Conservation (phyloP, 2,113 vertebrate species). For the Varanus komodoensis region DNA sequence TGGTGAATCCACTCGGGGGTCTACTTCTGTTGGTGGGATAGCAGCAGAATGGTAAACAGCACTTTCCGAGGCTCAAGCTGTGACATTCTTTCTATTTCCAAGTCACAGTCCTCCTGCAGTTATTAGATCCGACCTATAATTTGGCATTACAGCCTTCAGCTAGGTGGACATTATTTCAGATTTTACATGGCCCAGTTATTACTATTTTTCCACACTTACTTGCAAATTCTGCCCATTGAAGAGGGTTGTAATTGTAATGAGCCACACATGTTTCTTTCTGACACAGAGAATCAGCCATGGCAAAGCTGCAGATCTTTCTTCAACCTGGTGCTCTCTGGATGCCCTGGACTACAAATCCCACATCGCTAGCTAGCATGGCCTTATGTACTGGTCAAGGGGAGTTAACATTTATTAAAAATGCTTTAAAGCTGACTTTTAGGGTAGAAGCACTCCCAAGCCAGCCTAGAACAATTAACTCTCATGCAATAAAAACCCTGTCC, state of each 20-base stretch:
- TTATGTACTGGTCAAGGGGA: too few relatives aligned
- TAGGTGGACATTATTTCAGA: neutral
- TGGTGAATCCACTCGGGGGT: conserved; percentile 36
- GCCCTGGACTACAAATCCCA: too few relatives aligned
- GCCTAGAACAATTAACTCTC: too few relatives aligned
- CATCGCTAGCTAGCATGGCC: too few relatives aligned
- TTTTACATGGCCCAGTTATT: conserved; percentile 26
- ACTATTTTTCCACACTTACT: neutral
- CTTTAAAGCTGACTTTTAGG: too few relatives aligned
- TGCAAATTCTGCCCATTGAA: neutral
- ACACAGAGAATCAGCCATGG: neutral
- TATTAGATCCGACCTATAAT: conserved; percentile 55
- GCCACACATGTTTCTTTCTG: neutral
- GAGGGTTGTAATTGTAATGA: neutral
- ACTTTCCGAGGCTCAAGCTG: conserved; percentile 54
- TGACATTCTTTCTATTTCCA: conserved; percentile 72
- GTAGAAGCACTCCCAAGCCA: too few relatives aligned
- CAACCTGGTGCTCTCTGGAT: too few relatives aligned
- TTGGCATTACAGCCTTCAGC: conserved; percentile 41
- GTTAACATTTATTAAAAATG: too few relatives aligned
- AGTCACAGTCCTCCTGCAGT: conserved; percentile 58
- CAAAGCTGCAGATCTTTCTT: neutral
- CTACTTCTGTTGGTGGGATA: conserved; percentile 56
- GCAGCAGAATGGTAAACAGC: conserved; percentile 57
- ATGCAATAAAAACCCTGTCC: too few relatives aligned